Evolutionary conservation across 2,113 vertebrate genomes (phyloP), one percentile per base, ranked within the genome.

Genomic region (Galeopterus variegatus): DNA sequence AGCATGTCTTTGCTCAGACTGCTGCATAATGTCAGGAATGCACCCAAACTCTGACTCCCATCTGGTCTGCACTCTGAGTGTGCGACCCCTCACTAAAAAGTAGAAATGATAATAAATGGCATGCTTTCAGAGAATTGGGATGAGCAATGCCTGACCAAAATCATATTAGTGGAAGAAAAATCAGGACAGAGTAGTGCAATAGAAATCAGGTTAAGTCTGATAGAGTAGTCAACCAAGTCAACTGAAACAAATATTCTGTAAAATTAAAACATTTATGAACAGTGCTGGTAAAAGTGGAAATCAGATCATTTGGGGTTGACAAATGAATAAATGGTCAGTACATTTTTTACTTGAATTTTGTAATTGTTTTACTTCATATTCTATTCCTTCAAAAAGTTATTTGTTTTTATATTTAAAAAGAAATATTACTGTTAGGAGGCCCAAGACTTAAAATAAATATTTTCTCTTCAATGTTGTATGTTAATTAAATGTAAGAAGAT

Each of bases 401-500:
- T 88, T 65, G 10, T 8, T 82, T 91, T 67, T 8, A 41, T 93
- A 14, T 15, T 90, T 94, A 62, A 89, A 18, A 28, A 96, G 33
- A 56, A 58, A 60, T 28, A 72, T 33, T 87, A 65, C 14, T 48
- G 50, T 95, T n/a, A 72, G 26, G 5, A 93, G 13, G 33, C 31
- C 3, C 24, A 45, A 84, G 33, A 33, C 7, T 84, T 77, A 83
- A 93, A 89, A 28, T 73, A 85, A 96, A 90, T 90, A 36, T 56
- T 92, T 93, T 89, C 50, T 26, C 23, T 87, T 92, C 33, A 50
- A 33, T 60, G 5, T n/a, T 96, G 10, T 70, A 41, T 81, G 41
- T 76, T 83, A 83, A 92, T 90, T 73, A 72, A 89, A 79, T 89
- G 12, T 26, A 92, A 76, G n/a, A 93, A 56, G 72, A 96, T 65